These are phyloP conservation scores for Zaprionus bogoriensis DNA, from an alignment of 2,888 invertebrate species.

Conservation along the genomic window DNA sequence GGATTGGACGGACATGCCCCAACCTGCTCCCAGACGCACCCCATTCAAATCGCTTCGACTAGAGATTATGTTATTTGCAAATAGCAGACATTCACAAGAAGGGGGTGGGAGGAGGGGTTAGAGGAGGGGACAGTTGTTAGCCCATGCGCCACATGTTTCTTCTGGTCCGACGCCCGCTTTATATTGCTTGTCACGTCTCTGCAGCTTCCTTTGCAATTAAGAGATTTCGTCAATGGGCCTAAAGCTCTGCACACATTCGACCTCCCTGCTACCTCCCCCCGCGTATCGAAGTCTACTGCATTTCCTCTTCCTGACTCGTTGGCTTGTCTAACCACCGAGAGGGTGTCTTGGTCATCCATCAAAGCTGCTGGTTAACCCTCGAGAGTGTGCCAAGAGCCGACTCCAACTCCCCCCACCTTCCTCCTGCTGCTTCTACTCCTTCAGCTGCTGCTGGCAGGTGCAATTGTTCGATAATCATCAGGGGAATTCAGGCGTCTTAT, in stretches of 20 bases:
- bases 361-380: conserved; percentile 18
- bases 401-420: not conserved
- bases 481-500: conserved; percentile 53
- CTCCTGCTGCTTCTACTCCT: not conserved
- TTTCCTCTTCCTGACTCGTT: conserved; percentile 38
- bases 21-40: not conserved
- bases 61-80: not conserved
- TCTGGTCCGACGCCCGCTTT: conserved; percentile 28
- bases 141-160: conserved; percentile 24
- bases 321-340: conserved; percentile 12
- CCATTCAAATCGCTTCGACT: not conserved
- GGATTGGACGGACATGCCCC: too few species aligned
- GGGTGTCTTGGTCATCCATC: conserved; percentile 51
- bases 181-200: conserved; percentile 51
- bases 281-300: conserved; percentile 24
- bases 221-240: conserved; percentile 31
- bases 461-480: conserved; percentile 53
- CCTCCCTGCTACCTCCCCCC: not conserved
- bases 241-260: conserved; percentile 12
- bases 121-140: conserved; percentile 7
- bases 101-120: not conserved
- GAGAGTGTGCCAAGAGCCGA: not conserved
- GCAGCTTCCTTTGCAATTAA: conserved; percentile 60
- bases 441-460: conserved; percentile 37
- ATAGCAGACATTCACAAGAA: not conserved